Evolutionary conservation across 2,113 vertebrate species (phyloP), one percentile per base, ranked within the genome.

Genomic region (Pterocles burchelli): DNA sequence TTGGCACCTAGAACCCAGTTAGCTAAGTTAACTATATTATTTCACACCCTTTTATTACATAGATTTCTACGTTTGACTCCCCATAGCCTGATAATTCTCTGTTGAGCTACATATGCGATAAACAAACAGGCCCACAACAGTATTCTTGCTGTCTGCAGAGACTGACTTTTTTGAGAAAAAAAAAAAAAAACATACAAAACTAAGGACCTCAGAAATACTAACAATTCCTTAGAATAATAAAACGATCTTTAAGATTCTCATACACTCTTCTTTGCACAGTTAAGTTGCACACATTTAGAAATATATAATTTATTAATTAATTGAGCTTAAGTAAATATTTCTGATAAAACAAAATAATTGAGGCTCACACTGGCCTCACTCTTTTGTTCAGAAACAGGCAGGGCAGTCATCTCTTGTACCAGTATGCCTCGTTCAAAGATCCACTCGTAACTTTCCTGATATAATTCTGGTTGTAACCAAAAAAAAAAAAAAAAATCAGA

Each of bases 51-150:
- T 76, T 46, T 81, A 43, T 43, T 41, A 29, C 5, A 38, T 0
- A 18, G 22, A 70, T 66, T 70, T 74, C 67, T 76, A 65, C 22
- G 58, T 61, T 51, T 72, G 28, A 70, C 38, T 83, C 51, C 26
- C 34, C 26, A 15, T 9, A 74, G 33, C 29, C 36, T n/a, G 67
- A 46, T 48, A 91, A 89, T 21, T 41, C 43, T 88, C 29, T 31
- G 46, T 6, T 0, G 0, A 85, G 55, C 34, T 82, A 71, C 7
- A 11, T 51, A 28, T 17, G 11, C 0, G 4, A 72, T 36, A 58
- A 77, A 82, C 3, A 59, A 43, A 66, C 0, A 65, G 24, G 70
- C 25, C 6, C 77, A 34, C 62, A 82, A 45, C 16, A 57, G 20
- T 34, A 9, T 26, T 83, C 31, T 38, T 74, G 74, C 16, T 75